phyloP scores from a whole-genome alignment of 2,888 invertebrate species.

The Chirona hameri region DNA sequence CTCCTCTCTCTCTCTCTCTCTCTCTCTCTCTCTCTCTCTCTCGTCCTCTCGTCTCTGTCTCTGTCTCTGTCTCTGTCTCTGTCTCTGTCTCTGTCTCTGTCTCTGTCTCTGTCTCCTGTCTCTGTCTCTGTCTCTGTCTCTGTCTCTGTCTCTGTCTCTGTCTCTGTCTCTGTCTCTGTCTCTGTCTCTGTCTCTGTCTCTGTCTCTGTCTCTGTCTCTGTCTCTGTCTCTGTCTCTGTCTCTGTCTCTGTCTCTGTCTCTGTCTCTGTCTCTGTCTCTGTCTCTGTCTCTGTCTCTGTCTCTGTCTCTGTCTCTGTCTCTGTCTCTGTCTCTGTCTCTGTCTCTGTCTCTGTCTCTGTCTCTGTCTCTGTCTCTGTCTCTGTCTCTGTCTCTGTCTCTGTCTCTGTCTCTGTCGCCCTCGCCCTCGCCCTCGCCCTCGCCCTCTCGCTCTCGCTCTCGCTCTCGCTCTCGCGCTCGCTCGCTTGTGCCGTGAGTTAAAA shows the following conservation, averaged over 20 bases:
- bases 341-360: constrained; percentile 2
- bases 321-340: background rate
- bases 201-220: background rate
- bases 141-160: too few species aligned
- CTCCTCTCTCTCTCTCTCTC: too few species aligned
- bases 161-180: too few species aligned
- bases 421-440: too few species aligned
- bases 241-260: constrained; percentile 2
- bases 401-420: too few species aligned
- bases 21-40: constrained; percentile 26
- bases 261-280: background rate
- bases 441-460: too few species aligned
- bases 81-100: constrained; percentile 32
- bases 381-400: background rate
- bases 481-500: too few species aligned
- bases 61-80: constrained; percentile 34
- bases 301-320: constrained; percentile 4
- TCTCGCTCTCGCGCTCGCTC: too few species aligned
- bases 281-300: background rate
- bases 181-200: background rate
- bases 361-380: background rate
- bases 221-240: too few species aligned
- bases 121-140: background rate
- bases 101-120: background rate
- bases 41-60: constrained; percentile 57